Evolutionary conservation across 2,888 invertebrate species (phyloP).

Genomic region (Hydroisotoma schaefferi): DNA sequence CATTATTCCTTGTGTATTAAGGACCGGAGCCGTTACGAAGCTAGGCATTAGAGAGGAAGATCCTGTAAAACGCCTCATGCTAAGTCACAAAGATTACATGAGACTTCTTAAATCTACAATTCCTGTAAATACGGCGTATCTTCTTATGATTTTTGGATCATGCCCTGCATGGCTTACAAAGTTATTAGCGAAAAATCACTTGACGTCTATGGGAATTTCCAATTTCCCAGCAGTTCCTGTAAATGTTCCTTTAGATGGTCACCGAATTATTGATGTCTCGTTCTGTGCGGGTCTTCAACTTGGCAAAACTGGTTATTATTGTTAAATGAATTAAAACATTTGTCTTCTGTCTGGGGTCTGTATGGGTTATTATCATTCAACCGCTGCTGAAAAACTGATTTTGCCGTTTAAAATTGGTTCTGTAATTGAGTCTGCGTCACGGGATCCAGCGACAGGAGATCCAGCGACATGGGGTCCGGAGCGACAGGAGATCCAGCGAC

Average conservation of each 20-base stretch:
- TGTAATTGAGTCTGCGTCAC: too few species aligned
- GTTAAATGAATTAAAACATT: too few species aligned
- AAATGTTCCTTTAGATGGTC: neutral
- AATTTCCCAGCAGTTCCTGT: neutral
- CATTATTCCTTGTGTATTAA: too few species aligned
- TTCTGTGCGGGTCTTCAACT: neutral
- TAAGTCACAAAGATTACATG: neutral
- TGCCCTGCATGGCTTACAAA: neutral
- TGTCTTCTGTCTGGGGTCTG: too few species aligned
- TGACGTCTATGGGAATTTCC: neutral
- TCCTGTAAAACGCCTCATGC: neutral
- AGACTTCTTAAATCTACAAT: neutral
- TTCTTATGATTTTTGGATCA: neutral
- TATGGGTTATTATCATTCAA: too few species aligned
- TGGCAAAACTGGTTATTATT: too few species aligned
- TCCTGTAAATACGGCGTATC: neutral
- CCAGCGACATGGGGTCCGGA: too few species aligned
- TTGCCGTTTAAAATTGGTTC: too few species aligned
- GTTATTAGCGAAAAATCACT: neutral
- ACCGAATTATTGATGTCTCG: neutral
- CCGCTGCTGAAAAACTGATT: too few species aligned
- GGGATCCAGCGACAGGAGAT: too few species aligned
- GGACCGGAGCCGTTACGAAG: neutral
- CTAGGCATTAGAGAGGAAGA: neutral
- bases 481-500: too few species aligned